phyloP scores from a whole-genome alignment of 2,888 invertebrate genomes.

The Ectemnius lituratus region DNA sequence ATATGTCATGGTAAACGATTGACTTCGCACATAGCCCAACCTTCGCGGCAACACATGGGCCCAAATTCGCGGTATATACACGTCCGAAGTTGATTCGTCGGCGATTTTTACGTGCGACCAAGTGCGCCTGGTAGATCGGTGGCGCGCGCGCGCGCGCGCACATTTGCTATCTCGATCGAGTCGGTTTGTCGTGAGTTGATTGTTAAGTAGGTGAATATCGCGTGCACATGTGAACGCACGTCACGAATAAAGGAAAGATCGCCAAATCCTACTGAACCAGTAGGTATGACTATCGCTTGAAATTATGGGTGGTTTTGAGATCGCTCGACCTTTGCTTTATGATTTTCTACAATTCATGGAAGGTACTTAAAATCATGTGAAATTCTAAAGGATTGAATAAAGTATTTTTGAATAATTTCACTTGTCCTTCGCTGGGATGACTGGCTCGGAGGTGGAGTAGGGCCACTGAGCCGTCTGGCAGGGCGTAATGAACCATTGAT shows the following conservation, averaged over 20 bases:
- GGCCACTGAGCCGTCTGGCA: not conserved
- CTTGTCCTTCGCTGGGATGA: not conserved
- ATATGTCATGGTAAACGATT: not conserved
- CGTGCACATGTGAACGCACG: not conserved
- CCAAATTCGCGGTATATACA: constrained; percentile 6
- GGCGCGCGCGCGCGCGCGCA: too few relatives aligned
- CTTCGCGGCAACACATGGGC: constrained; percentile 3
- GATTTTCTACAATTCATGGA: not conserved
- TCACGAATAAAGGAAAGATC: constrained; percentile 4
- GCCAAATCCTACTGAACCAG: not conserved
- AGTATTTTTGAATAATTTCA: not conserved
- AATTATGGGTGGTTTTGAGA: not conserved
- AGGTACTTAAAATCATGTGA: not conserved
- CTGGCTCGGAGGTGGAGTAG: not conserved
- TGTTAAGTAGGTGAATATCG: not conserved
- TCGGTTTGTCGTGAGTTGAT: not conserved
- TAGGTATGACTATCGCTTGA: not conserved
- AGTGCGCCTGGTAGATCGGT: not conserved
- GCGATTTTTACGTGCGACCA: not conserved
- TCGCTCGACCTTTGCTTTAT: not conserved
- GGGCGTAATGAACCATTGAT: constrained; percentile 21
- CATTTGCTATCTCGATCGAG: not conserved
- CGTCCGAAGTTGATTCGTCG: constrained; percentile 3
- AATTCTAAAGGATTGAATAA: not conserved
- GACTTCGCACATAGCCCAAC: constrained; percentile 2